phyloP scores from a whole-genome alignment of 1,140 invertebrate species.

The Cyclargus thomasi region DNA sequence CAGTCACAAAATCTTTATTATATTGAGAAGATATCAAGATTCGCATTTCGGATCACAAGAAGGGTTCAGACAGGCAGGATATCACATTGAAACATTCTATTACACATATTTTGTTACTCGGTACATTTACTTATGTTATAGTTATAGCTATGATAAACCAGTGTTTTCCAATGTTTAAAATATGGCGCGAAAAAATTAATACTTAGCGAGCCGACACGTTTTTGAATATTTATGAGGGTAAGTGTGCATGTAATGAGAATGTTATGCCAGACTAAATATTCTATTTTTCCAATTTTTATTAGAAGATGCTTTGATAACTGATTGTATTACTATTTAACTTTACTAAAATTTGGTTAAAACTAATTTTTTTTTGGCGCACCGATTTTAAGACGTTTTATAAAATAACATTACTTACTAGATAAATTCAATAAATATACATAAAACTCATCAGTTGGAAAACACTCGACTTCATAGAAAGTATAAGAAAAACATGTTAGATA shows the following conservation, averaged over 20 bases:
- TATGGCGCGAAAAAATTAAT: no score
- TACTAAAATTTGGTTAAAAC: no score
- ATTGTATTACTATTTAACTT: no score
- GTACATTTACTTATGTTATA: slow-evolving; percentile 17
- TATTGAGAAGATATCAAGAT: slow-evolving; percentile 47
- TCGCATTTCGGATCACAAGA: slow-evolving; percentile 59
- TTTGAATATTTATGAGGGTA: no score
- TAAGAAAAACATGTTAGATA: slow-evolving; percentile 9
- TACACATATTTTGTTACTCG: slow-evolving; percentile 23
- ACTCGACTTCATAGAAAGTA: neutral
- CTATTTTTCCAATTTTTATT: no score
- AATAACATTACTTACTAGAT: no score
- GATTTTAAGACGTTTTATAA: no score
- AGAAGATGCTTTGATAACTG: no score
- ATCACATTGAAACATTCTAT: slow-evolving; percentile 67
- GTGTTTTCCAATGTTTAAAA: neutral
- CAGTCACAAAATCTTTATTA: slow-evolving; percentile 54
- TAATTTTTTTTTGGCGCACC: no score
- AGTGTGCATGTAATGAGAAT: no score
- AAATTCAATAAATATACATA: neutral
- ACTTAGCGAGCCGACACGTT: no score
- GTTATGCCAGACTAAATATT: no score
- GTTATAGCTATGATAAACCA: neutral
- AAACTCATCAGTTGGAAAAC: neutral
- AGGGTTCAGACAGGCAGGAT: slow-evolving; percentile 61